These are phyloP conservation scores for Epizoanthus rinbou DNA, from an alignment of 92 coral and sea anemone species.

Conservation along the genomic window DNA sequence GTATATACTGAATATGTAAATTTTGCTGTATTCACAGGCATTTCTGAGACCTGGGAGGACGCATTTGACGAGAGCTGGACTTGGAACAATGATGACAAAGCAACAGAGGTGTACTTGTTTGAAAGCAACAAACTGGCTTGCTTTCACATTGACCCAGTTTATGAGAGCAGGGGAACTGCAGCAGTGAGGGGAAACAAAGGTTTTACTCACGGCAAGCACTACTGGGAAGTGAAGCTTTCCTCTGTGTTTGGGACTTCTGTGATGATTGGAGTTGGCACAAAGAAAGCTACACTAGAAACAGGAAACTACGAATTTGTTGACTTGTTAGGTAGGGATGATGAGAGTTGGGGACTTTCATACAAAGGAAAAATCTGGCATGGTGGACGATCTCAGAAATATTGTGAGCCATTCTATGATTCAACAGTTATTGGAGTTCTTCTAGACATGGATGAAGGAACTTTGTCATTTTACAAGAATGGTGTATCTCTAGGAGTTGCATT, in stretches of 20 bases:
- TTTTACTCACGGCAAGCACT: slow-evolving; percentile 90
- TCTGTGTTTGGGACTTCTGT: slow-evolving; percentile 89
- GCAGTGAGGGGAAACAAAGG: slow-evolving; percentile 93
- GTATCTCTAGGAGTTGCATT: slow-evolving; percentile 85
- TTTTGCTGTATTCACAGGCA: slow-evolving; percentile 13
- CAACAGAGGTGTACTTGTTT: slow-evolving; percentile 78
- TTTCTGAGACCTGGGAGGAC: slow-evolving; percentile 61
- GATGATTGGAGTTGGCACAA: slow-evolving; percentile 93
- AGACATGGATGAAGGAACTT: slow-evolving; percentile 88
- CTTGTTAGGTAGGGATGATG: slow-evolving; percentile 81
- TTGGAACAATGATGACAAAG: slow-evolving; percentile 74
- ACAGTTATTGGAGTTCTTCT: slow-evolving; percentile 84
- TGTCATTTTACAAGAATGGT: slow-evolving; percentile 84
- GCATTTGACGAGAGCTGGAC: slow-evolving; percentile 73
- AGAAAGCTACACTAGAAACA: slow-evolving; percentile 75
- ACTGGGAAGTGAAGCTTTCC: slow-evolving; percentile 93
- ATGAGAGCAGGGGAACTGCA: slow-evolving; percentile 92
- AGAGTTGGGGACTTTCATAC: slow-evolving; percentile 98
- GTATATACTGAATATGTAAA: no score
- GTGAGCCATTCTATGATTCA: slow-evolving; percentile 89
- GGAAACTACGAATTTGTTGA: slow-evolving; percentile 81
- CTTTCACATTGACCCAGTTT: slow-evolving; percentile 83
- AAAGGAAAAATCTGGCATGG: slow-evolving; percentile 92
- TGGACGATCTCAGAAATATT: slow-evolving; percentile 72
- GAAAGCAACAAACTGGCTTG: slow-evolving; percentile 72